Conservation (phyloP, 30 jellyfish, hydroid and myxozoan species). For the Aurelia aurita region DNA sequence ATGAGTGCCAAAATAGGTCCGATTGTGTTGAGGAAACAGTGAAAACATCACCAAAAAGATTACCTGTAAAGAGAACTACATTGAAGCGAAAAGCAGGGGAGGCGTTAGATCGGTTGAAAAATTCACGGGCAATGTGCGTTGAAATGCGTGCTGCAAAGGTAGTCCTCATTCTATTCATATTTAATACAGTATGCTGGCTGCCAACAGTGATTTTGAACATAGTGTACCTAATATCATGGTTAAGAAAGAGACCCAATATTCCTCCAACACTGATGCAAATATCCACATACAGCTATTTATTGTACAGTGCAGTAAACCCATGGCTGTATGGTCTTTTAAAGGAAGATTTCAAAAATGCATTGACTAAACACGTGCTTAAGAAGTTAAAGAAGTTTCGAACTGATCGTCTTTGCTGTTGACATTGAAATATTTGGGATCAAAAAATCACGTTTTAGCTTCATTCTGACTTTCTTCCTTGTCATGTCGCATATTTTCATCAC, state of each 20-base stretch:
- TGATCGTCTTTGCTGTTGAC: not conserved
- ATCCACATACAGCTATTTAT: conserved; percentile 38
- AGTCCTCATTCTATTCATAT: conserved; percentile 20
- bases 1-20: too few species aligned
- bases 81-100: conserved; percentile 8
- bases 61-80: not conserved
- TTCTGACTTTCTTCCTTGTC: too few species aligned
- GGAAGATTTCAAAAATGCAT: conserved; percentile 47
- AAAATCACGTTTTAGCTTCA: too few species aligned
- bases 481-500: too few species aligned
- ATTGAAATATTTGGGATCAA: too few species aligned
- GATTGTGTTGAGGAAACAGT: too few species aligned
- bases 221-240: conserved; percentile 57
- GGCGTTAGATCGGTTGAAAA: conserved; percentile 15
- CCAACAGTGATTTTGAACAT: conserved; percentile 60
- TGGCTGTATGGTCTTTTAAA: conserved; percentile 61
- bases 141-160: conserved; percentile 66
- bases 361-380: conserved; percentile 11
- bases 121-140: conserved; percentile 61
- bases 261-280: conserved; percentile 8
- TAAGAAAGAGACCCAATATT: not conserved
- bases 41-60: too few species aligned
- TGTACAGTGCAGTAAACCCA: conserved; percentile 56
- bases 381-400: not conserved
- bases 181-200: conserved; percentile 66